Base-by-base conservation (phyloP, 2,888 invertebrate species). In the Hemistola chrysoprasaria region DNA sequence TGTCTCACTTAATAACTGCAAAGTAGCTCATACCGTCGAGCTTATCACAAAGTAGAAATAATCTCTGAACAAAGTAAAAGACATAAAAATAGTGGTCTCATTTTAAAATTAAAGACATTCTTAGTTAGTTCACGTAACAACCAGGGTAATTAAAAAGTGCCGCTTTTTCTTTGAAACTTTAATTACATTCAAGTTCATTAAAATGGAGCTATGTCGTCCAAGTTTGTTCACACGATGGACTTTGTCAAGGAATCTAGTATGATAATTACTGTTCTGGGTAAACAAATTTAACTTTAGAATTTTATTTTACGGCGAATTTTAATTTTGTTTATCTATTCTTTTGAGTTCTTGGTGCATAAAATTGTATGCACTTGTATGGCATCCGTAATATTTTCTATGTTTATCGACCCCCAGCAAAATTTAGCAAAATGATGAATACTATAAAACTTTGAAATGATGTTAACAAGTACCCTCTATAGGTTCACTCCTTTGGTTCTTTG, bases 121-220 rank as follows among this genome's bases (percentile, higher is more conserved):
- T 43, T 44, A 50, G 57, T 47, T 36, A 56, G 50, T 51, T 49
- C 49, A 50, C 38, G 57, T 52, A 53, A 59, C 54, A 59, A 51
- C 59, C 45, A 44, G 50, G 55, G 56, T 59, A 62, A 64, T 67
- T 65, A 59, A 59, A 62, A 44, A 49, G 48, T 42, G 44, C 45
- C 47, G 48, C 56, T 51, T 62, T 64, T 68, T 63, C 59, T 61
- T 58, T 47, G 31, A 53, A 65, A 62, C 50, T 59, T 59, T 50
- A 59, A 65, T 62, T 61, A 58, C 47, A 47, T 45, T 40, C 39
- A 48, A 57, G 59, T 65, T 65, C 64, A 62, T 67, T 65, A 63
- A 56, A 61, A 62, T 49, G 51, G 50, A 38, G 56, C 32, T 45
- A 49, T 39, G 43, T 26, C 38, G 48, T 50, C 43, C 28, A 54